Conservation (phyloP, 1,140 invertebrate genomes). For the Lepidurus arcticus region DNA sequence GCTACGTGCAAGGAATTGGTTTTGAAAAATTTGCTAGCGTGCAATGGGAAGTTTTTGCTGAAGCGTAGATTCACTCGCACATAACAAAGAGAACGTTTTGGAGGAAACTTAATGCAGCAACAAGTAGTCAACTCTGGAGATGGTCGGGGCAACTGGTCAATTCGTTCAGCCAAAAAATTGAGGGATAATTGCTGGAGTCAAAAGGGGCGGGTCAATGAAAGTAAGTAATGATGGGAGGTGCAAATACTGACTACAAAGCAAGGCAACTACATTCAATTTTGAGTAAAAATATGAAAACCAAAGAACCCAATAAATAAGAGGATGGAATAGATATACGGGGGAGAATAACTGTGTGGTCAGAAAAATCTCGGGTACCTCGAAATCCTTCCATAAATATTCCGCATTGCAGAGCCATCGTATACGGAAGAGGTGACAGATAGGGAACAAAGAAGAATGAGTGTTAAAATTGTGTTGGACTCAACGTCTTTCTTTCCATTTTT, state of each 20-base stretch:
- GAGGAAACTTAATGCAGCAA: conserved; percentile 34
- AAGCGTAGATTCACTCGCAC: conserved; percentile 1
- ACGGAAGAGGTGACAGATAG: conserved; percentile 48
- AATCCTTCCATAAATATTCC: conserved; percentile 54
- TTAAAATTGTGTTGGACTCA: conserved; percentile 37
- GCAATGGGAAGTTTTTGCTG: background rate
- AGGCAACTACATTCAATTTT: conserved; percentile 12
- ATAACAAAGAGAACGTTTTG: conserved; percentile 34
- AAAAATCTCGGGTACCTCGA: conserved; percentile 55
- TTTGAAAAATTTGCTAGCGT: background rate
- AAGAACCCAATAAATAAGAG: background rate
- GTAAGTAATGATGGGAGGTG: background rate
- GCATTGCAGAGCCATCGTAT: conserved; percentile 37
- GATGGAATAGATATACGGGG: background rate
- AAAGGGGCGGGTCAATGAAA: background rate
- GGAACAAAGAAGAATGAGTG: conserved; percentile 49
- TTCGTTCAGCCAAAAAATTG: conserved; percentile 27
- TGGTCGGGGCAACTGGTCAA: conserved; percentile 36
- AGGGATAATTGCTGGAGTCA: background rate
- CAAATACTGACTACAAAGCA: conserved; percentile 14
- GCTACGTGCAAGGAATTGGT: background rate
- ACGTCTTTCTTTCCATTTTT: conserved; percentile 33
- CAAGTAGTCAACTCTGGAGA: conserved; percentile 35
- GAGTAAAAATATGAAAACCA: background rate
- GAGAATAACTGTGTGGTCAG: conserved; percentile 1